Base-by-base conservation (phyloP, 2,888 invertebrate genomes). In the Papilio protenor region DNA sequence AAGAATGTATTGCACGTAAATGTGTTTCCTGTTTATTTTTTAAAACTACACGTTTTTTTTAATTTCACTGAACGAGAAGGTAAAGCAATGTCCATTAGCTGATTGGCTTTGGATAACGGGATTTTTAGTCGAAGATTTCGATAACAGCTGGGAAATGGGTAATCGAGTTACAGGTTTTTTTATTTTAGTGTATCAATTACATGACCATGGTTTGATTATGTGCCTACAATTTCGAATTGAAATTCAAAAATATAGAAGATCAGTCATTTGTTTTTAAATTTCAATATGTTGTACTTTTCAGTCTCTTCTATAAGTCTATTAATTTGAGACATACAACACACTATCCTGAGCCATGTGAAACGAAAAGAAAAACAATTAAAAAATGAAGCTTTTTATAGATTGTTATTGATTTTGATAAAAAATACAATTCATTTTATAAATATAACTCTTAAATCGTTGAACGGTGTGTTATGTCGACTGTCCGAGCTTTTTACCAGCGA, bases 1-100 rank as follows among this genome's bases (percentile, higher is more conserved):
- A 90, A 91, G 94, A 94, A 92, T 94, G 94, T 93, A 84, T 85
- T 94, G 94, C 94, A 94, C 94, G 94, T 89, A 89, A 83, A 87
- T 88, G 86, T 89, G 85, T 88, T 80, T 81, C 80, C 82, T 83
- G 81, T 87, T 87, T 88, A 83, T 87, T 87, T 85, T 88, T 85
- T 85, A 82, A 66, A 84, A 81, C 83, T 83, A 85, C 83, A 59
- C 23, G 6, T 16, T 73, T 73, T 73, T 89, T 89, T 90, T 87
- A 85, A 87, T 87, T 85, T 84, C 84, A 87, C 87, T 85, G 86
- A 85, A 85, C 88, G 87, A 85, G 86, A 88, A 90, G 88, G 90
- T 89, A 89, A 90, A 91, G 88, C 88, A 81, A 83, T 82, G 84
- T 89, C 93, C 93, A 94, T 93, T 93, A 92, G 90, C 82, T 84